These are phyloP conservation scores for Tachysurus fulvidraco DNA, from an alignment of 2,113 vertebrate species.

Conservation along the genomic window DNA sequence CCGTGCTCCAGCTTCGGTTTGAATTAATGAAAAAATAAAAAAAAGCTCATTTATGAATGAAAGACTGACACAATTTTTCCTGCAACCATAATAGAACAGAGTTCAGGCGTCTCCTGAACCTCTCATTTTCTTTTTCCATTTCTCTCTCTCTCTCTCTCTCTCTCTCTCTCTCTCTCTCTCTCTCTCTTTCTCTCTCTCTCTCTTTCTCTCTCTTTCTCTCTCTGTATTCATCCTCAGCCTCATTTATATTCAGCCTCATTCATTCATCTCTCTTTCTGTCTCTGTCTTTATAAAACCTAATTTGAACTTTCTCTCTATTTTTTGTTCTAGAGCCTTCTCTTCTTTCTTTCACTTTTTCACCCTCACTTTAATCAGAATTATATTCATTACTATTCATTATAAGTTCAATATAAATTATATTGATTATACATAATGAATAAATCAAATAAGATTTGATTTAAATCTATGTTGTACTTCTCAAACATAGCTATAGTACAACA, in stretches of 20 bases:
- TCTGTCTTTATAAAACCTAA: not conserved
- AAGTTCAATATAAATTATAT: too few relatives aligned
- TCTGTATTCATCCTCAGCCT: not conserved
- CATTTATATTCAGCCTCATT: not conserved
- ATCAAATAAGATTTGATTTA: too few relatives aligned
- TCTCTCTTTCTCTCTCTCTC: not conserved
- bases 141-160: not conserved
- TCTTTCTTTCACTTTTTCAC: not conserved
- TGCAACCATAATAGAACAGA: not conserved
- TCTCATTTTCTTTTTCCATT: not conserved
- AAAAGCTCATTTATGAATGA: not conserved
- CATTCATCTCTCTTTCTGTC: not conserved
- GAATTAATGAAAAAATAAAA: not conserved
- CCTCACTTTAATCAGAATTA: not conserved
- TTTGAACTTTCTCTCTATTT: too few relatives aligned
- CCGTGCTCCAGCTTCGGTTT: not conserved
- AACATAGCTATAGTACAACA: too few relatives aligned
- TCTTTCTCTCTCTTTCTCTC: not conserved
- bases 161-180: not conserved
- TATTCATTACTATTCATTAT: too few relatives aligned
- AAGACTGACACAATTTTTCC: slow-evolving; percentile 34
- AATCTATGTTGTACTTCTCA: too few relatives aligned
- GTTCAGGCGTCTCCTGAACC: not conserved
- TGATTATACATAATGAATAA: too few relatives aligned
- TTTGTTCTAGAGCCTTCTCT: not conserved